A percentile compares a stretch with the other conserved stretches of the same genome.
Evolutionary conservation across 1,140 invertebrate genomes (phyloP).

Genomic region (Anastatus disparis): DNA sequence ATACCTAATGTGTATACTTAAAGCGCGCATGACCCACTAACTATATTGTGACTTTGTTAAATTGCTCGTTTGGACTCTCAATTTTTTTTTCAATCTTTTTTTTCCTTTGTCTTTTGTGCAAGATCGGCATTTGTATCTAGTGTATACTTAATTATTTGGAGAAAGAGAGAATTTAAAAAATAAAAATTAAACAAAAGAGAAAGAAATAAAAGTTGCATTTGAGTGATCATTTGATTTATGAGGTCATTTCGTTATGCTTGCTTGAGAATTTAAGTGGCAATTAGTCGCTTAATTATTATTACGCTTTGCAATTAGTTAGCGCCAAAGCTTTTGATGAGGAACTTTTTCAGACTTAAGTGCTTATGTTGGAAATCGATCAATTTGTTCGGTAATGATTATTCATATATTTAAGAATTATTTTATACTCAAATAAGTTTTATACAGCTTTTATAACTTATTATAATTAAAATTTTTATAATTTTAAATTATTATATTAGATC

Average conservation of each 20-base stretch:
- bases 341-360: neutral
- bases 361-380: neutral
- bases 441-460: too few species aligned
- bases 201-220: neutral
- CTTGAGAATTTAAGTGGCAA: neutral
- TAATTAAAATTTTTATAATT: too few species aligned
- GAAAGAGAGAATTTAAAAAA: neutral
- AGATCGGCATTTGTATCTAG: neutral
- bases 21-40: conserved; percentile 7
- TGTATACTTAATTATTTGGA: neutral
- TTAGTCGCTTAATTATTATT: conserved; percentile 10
- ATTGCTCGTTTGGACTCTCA: neutral
- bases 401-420: too few species aligned
- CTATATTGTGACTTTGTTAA: neutral
- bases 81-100: too few species aligned
- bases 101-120: too few species aligned
- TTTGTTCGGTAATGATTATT: too few species aligned
- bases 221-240: conserved; percentile 23
- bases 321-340: neutral
- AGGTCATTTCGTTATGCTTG: neutral
- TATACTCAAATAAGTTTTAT: too few species aligned
- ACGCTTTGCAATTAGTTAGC: neutral
- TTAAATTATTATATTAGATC: too few species aligned
- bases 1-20: neutral
- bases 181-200: too few species aligned